Evolutionary conservation across 2,113 vertebrate species (phyloP).

Genomic region (Fulmarus glacialis): DNA sequence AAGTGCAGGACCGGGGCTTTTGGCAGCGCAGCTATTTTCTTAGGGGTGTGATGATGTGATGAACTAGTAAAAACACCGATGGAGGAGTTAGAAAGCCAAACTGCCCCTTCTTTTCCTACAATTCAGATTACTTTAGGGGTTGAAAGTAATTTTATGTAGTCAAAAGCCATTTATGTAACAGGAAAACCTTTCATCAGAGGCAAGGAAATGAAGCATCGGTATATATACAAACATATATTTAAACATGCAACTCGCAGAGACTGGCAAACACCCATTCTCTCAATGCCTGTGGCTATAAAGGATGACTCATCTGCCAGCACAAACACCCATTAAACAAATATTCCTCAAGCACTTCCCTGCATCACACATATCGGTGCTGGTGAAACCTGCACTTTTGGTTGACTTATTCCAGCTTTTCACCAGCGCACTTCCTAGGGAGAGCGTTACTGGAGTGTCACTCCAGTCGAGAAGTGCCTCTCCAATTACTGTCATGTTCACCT

Average conservation of each 20-base stretch:
- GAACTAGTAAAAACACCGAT: background rate
- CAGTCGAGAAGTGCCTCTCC: background rate
- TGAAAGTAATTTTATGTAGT: background rate
- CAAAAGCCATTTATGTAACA: background rate
- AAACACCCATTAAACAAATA: background rate
- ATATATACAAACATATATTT: background rate
- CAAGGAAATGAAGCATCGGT: background rate
- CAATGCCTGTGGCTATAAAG: background rate
- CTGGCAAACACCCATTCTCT: background rate
- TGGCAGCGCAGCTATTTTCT: rapidly evolving
- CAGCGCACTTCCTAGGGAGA: background rate
- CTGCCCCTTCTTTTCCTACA: background rate
- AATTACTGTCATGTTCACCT: background rate
- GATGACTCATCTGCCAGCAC: background rate
- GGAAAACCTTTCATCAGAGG: background rate
- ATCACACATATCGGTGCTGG: too few relatives aligned
- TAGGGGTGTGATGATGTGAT: too few relatives aligned
- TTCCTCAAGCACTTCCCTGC: background rate
- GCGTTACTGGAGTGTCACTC: background rate
- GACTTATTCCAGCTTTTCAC: background rate
- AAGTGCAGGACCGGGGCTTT: background rate
- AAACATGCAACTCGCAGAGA: background rate
- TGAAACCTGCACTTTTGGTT: background rate
- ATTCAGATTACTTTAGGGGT: background rate
- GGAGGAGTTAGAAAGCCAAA: background rate